Conservation (phyloP, 2,113 vertebrate genomes). For the Grantiella picta region DNA sequence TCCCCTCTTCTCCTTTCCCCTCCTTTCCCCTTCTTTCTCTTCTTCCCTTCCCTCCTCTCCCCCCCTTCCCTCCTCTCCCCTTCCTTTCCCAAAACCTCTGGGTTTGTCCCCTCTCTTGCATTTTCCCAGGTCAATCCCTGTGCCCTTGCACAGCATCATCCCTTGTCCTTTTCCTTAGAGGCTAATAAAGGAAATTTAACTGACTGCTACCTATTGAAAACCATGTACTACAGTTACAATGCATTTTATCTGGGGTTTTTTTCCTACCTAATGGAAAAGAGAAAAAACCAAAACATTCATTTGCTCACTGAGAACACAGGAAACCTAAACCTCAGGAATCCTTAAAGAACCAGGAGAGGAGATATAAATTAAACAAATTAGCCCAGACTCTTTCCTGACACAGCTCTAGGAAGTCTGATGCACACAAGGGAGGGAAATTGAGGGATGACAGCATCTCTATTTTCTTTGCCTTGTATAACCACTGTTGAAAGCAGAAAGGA, state of each 20-base stretch:
- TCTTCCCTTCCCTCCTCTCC: too few relatives aligned
- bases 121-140: neutral
- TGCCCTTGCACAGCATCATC: neutral
- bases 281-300: neutral
- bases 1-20: neutral
- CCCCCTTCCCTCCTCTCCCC: too few relatives aligned
- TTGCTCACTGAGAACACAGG: neutral
- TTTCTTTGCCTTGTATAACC: neutral
- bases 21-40: neutral
- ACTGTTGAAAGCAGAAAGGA: neutral
- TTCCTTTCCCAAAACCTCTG: neutral
- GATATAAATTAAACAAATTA: neutral
- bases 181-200: neutral
- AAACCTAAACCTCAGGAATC: neutral
- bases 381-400: neutral
- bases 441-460: neutral
- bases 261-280: neutral
- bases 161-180: neutral
- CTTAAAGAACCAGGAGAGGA: neutral
- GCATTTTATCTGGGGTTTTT: neutral
- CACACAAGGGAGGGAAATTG: neutral
- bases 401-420: neutral
- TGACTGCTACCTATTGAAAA: neutral
- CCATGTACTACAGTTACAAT: neutral
- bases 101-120: neutral